phyloP scores from a whole-genome alignment of 2,797 vertebrate genomes.

The Botia kubotai region DNA sequence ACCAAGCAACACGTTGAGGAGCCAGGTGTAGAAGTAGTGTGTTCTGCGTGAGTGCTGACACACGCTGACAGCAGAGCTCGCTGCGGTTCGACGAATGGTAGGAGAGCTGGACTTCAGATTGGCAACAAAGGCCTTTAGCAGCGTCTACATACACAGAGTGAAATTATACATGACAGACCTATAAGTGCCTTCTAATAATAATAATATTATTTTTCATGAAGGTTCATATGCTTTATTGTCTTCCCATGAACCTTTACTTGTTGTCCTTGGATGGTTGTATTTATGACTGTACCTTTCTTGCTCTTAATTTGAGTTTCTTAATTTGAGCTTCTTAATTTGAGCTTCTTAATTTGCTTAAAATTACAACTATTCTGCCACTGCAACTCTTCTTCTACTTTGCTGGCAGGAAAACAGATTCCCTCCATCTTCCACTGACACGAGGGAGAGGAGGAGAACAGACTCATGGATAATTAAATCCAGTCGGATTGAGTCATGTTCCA shows the following conservation, averaged over 20 bases:
- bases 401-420: not conserved
- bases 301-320: not conserved
- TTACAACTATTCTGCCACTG: not conserved
- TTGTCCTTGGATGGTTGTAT: not conserved
- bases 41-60: conserved; percentile 92
- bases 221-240: not conserved
- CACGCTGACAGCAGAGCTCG: conserved; percentile 88
- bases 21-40: conserved; percentile 96
- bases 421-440: not conserved
- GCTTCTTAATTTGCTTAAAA: not conserved
- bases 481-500: conserved; percentile 55
- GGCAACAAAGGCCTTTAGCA: conserved; percentile 92
- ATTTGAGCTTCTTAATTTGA: no score
- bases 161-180: not conserved
- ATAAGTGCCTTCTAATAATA: not conserved
- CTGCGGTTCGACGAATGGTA: conserved; percentile 91
- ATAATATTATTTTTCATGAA: not conserved
- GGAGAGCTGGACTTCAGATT: conserved; percentile 94
- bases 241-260: not conserved
- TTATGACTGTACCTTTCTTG: not conserved
- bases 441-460: conserved; percentile 8
- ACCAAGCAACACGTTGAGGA: conserved; percentile 95
- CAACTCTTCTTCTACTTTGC: not conserved
- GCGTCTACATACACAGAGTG: conserved; percentile 74
- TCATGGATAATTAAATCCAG: conserved; percentile 59